phyloP scores from a whole-genome alignment of 2,113 vertebrate species.

The Pluvialis apricaria region DNA sequence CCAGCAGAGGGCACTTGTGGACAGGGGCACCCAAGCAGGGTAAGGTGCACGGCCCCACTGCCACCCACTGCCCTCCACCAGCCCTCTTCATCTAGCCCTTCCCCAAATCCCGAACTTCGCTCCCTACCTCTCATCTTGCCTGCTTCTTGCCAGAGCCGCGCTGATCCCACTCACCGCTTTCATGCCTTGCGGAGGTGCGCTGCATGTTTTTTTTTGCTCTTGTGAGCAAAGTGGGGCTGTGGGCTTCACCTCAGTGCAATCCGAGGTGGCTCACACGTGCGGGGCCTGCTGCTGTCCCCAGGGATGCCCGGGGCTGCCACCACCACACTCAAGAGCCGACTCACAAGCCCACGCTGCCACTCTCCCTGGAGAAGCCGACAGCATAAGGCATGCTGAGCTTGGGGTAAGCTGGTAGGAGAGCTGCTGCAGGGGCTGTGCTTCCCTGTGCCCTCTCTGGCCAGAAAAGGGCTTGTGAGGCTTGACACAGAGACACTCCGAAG shows the following conservation, averaged over 20 bases:
- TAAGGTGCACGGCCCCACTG: fast-evolving
- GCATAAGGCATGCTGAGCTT: neutral
- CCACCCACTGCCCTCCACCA: no score
- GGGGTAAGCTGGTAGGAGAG: neutral
- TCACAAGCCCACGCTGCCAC: neutral
- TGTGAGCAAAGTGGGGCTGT: fast-evolving
- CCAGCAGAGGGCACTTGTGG: neutral
- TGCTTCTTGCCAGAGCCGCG: fast-evolving
- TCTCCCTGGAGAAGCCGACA: neutral
- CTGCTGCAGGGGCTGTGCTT: neutral
- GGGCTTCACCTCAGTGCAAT: neutral
- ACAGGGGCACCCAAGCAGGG: fast-evolving
- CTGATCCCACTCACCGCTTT: neutral
- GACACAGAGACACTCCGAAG: neutral
- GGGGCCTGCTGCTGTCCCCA: neutral
- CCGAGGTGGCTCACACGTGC: fast-evolving
- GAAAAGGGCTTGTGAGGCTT: neutral
- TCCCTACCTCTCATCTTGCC: neutral
- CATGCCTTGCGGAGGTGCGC: fast-evolving
- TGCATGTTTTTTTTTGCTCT: neutral
- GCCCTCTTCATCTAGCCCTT: no score
- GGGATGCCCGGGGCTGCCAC: neutral
- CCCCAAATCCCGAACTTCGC: fast-evolving
- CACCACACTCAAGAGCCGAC: fast-evolving
- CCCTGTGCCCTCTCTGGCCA: neutral